Base-by-base conservation (phyloP, 2,888 invertebrate genomes). In the Phengaris arion region DNA sequence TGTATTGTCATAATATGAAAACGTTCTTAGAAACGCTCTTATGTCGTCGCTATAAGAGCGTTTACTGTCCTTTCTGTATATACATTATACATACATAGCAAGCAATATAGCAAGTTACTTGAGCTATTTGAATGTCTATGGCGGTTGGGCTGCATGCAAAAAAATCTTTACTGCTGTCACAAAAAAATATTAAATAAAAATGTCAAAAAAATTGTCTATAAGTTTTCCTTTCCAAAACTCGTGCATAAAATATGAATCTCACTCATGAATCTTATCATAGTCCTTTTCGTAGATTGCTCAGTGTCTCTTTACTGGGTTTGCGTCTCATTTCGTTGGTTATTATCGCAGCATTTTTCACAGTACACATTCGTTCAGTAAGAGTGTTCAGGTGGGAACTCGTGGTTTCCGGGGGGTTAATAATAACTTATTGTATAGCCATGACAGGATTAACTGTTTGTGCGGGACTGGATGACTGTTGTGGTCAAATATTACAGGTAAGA, bases 311-410 rank as follows among this genome's bases (percentile, higher is more conserved):
- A 8, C 77, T 89, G 13, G 73, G 77, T 0, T 68, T 89, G 2
- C 85, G 89, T 0, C 55, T 89, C 15, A 10, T 79, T 5, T 83
- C 82, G 6, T 68, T 87, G 13, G 77, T 82, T 2, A 12, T 86
- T 0, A 76, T 90, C 46, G 83, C 87, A 6, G 79, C 80, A 0
- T 76, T 83, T 7, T 78, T 91, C 77, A 85, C 84, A 2, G 78
- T 86, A 73, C 90, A 91, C 77, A 10, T 89, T 45, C 82, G 87
- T 2, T 87, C 88, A 0, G 57, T 90, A 78, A 83, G 86, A 46
- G 84, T 89, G 35, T 90, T 90, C 76, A 84, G 86, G 0, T 92
- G 89, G 90, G 91, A 92, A 79, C 87, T 87, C 74, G 82, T 87
- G 0, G 86, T 90, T 10, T 83, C 88, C 5, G 90, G 89, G 0